Percentiles rank a stretch among this genome's conserved stretches.
These are phyloP conservation scores for Poliocrania exsul DNA, from an alignment of 2,797 vertebrate genomes.

Conservation along the genomic window DNA sequence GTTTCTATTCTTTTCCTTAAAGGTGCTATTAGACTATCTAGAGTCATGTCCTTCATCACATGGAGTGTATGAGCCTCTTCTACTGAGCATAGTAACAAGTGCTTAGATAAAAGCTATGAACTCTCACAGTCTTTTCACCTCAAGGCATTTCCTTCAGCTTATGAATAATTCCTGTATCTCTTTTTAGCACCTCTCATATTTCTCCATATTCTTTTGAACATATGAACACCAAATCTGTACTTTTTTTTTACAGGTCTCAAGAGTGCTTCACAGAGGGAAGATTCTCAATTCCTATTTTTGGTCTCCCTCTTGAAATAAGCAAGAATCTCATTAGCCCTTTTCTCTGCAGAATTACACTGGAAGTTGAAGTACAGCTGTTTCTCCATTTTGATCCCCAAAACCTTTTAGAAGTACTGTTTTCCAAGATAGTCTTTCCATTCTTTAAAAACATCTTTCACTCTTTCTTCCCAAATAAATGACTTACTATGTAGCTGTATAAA, in stretches of 20 bases:
- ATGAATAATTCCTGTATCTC: not conserved
- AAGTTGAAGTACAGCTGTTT: not conserved
- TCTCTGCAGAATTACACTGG: not conserved
- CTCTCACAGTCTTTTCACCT: not conserved
- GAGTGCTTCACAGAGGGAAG: not conserved
- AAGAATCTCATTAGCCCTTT: not conserved
- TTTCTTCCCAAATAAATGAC: not conserved
- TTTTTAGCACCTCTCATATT: not conserved
- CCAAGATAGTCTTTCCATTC: not conserved
- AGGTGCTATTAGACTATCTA: not conserved
- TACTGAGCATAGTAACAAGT: not conserved
- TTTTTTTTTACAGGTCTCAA: not conserved
- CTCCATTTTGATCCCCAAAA: not conserved
- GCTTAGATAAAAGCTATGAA: not conserved
- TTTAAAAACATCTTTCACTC: not conserved
- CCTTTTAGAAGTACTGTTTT: not conserved
- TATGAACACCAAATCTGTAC: not conserved
- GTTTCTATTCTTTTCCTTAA: not conserved
- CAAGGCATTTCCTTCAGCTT: conserved; percentile 1
- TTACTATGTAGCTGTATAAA: not conserved
- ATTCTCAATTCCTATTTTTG: not conserved
- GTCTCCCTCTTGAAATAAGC: not conserved
- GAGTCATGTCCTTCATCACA: not conserved
- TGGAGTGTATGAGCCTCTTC: not conserved
- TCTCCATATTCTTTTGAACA: not conserved